phyloP scores from a whole-genome alignment of 1,140 invertebrate genomes.

The Chymomyza costata region DNA sequence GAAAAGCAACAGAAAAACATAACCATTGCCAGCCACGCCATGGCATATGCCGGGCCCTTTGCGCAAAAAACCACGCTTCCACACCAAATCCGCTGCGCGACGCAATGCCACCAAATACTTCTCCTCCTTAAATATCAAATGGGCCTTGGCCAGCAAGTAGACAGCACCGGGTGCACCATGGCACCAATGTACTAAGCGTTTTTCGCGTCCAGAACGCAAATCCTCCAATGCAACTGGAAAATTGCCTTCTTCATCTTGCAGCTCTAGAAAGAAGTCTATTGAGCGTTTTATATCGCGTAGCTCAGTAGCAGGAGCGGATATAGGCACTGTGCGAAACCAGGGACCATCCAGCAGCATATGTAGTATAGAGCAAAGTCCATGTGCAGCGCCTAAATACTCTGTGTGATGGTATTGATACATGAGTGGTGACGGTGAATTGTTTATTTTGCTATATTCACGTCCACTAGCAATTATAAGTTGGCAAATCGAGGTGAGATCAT shows the following conservation, averaged over 20 bases:
- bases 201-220: constrained; percentile 75
- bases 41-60: constrained; percentile 92
- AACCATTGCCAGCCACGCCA: constrained; percentile 89
- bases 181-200: constrained; percentile 90
- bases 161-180: constrained; percentile 89
- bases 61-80: constrained; percentile 86
- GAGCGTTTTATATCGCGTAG: constrained; percentile 77
- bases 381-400: constrained; percentile 90
- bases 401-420: constrained; percentile 92
- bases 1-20: constrained; percentile 88
- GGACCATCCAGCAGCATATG: constrained; percentile 77
- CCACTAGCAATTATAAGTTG: constrained; percentile 83
- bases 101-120: constrained; percentile 84
- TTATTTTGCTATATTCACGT: constrained; percentile 79
- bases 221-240: constrained; percentile 88
- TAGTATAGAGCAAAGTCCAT: constrained; percentile 83
- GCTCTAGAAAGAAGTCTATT: constrained; percentile 79
- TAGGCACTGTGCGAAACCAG: constrained; percentile 65
- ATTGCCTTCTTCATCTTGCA: constrained; percentile 83
- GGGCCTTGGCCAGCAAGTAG: constrained; percentile 89
- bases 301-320: constrained; percentile 78
- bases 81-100: constrained; percentile 84
- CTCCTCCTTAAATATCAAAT: constrained; percentile 83
- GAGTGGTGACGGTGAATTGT: constrained; percentile 81
- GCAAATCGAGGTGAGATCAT: constrained; percentile 81